Evolutionary conservation across 2,797 vertebrate species (phyloP).

Genomic region (Mareca penelope): DNA sequence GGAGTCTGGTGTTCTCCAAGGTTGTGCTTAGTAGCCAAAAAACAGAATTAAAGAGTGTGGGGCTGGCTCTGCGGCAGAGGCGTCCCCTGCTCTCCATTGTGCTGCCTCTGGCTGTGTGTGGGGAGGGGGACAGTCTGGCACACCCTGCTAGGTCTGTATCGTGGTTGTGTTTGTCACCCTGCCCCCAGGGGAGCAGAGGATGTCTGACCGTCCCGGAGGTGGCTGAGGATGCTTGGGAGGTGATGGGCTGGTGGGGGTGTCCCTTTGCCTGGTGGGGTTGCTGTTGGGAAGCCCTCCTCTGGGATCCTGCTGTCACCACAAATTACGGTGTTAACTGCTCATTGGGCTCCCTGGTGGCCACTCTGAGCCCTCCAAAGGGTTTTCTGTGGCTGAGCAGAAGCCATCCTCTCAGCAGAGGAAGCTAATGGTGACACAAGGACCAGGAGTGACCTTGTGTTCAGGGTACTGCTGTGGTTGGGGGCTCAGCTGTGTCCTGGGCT

Average conservation of each 20-base stretch:
- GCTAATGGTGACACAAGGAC: not conserved
- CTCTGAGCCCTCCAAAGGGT: not conserved
- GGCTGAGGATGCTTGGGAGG: not conserved
- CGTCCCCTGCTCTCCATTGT: fast-evolving
- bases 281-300: not conserved
- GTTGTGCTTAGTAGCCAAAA: not conserved
- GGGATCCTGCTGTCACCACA: not conserved
- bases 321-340: not conserved
- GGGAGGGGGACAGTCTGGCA: fast-evolving
- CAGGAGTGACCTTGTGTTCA: not conserved
- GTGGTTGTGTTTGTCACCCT: not conserved
- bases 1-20: fast-evolving
- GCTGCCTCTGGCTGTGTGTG: fast-evolving
- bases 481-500: not conserved
- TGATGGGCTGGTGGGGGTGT: not conserved
- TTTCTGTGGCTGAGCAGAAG: not conserved
- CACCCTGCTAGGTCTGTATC: not conserved
- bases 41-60: fast-evolving
- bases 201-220: not conserved
- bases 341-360: fast-evolving
- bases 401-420: fast-evolving
- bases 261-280: not conserved
- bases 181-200: not conserved
- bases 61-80: not conserved
- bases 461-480: not conserved